Evolutionary conservation across 1,140 invertebrate genomes (phyloP).

Genomic region (Anoplolepis gracilipes): DNA sequence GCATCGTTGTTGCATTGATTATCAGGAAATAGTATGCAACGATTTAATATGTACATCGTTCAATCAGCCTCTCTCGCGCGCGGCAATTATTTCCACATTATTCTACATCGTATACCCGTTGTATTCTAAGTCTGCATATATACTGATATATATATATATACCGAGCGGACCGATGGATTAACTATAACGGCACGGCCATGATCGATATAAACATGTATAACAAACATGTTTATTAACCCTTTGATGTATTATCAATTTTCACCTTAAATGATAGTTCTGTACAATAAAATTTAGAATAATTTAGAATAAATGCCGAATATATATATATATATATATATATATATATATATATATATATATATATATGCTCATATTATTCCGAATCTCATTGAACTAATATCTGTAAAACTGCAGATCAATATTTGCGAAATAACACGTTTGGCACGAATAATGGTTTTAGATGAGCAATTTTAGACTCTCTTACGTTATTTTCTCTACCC

Average conservation of each 20-base stretch:
- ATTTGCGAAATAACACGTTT: background rate
- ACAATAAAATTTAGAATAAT: conserved; percentile 44
- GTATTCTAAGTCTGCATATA: conserved; percentile 44
- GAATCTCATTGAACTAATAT: conserved; percentile 7
- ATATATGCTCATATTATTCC: background rate
- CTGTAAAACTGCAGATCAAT: background rate
- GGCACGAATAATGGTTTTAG: background rate
- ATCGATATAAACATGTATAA: conserved; percentile 54
- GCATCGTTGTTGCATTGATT: conserved; percentile 61
- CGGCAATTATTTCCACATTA: conserved; percentile 61
- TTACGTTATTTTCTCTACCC: background rate
- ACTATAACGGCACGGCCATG: conserved; percentile 35
- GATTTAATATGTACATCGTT: conserved; percentile 62
- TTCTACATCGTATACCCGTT: conserved; percentile 62
- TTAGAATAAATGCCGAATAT: conserved; percentile 39
- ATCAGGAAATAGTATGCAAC: conserved; percentile 63
- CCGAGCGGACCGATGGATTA: conserved; percentile 27
- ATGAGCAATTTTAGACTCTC: too few relatives aligned
- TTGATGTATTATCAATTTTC: conserved; percentile 61
- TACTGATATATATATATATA: background rate
- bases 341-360: too few relatives aligned
- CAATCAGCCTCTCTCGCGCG: conserved; percentile 45
- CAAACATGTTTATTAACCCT: conserved; percentile 58
- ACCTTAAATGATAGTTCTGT: conserved; percentile 8
- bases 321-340: too few relatives aligned